A percentile compares a stretch with the other conserved stretches of the same genome.
Evolutionary conservation across 92 coral and sea anemone genomes (phyloP).

Genomic region (Heteractis magnifica): DNA sequence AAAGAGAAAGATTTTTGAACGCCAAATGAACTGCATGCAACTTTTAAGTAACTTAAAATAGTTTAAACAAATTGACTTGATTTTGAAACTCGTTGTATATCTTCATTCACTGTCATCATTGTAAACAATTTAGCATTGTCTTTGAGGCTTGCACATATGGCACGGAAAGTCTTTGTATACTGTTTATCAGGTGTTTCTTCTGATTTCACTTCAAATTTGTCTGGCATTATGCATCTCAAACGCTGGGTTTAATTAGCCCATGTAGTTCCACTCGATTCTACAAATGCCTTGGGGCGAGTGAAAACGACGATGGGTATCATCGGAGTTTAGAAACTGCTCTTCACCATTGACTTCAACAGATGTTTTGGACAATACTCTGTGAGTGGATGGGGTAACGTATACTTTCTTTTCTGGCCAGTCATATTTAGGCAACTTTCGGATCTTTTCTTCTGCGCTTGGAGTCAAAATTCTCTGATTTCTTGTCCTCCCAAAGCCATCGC

Average conservation of each 20-base stretch:
- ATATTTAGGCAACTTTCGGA: conserved; percentile 40
- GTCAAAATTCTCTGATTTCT: conserved; percentile 8
- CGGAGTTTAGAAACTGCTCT: conserved; percentile 2
- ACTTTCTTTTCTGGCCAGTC: conserved; percentile 31
- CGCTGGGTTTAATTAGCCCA: conserved; percentile 25
- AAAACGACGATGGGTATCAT: conserved; percentile 25
- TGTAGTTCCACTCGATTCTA: conserved; percentile 13
- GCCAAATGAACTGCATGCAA: too few relatives aligned
- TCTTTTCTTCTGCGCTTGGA: conserved; percentile 3
- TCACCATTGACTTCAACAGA: background rate
- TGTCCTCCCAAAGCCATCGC: background rate
- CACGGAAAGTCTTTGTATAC: conserved; percentile 30
- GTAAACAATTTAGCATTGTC: conserved; percentile 5
- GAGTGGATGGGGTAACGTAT: conserved; percentile 29
- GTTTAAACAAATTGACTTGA: too few relatives aligned
- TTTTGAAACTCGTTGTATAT: conserved; percentile 22
- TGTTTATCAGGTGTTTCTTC: conserved; percentile 20
- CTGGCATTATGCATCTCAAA: conserved; percentile 7
- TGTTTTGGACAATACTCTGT: conserved; percentile 12
- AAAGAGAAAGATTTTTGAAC: too few relatives aligned
- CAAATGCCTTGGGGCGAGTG: conserved; percentile 20
- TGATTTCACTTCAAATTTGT: background rate
- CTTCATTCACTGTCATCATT: conserved; percentile 16
- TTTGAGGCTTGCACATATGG: conserved; percentile 29
- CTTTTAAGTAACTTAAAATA: too few relatives aligned